These are phyloP conservation scores for Carcina quercana DNA, from an alignment of 2,888 invertebrate species.

Conservation along the genomic window DNA sequence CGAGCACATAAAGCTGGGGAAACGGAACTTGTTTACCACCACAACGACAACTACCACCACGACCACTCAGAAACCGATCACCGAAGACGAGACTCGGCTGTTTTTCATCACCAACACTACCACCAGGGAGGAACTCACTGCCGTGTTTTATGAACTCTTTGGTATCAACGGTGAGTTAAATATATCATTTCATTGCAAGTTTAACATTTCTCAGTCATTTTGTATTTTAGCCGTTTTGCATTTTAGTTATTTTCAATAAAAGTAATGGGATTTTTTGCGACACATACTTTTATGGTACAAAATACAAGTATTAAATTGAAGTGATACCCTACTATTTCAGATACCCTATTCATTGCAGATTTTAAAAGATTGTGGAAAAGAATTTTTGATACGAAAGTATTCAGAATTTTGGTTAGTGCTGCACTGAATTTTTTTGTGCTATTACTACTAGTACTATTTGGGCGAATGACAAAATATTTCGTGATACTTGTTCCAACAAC, in stretches of 20 bases:
- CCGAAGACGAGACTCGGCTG: background rate
- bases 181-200: background rate
- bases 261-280: too few relatives aligned
- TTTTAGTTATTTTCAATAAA: too few relatives aligned
- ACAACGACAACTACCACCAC: conserved; percentile 8
- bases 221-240: too few relatives aligned
- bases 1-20: conserved; percentile 5
- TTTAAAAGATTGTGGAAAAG: background rate
- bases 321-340: too few relatives aligned
- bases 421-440: too few relatives aligned
- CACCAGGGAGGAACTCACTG: background rate
- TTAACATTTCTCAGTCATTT: background rate
- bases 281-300: too few relatives aligned
- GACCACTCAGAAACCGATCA: conserved; percentile 5
- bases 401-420: too few relatives aligned
- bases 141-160: background rate
- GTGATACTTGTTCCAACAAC: too few relatives aligned
- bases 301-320: too few relatives aligned
- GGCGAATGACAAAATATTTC: too few relatives aligned
- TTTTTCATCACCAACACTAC: background rate
- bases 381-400: background rate
- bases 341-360: too few relatives aligned
- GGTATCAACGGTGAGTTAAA: background rate
- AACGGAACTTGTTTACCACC: conserved; percentile 2
- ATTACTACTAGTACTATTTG: too few relatives aligned